phyloP scores from a whole-genome alignment of 2,113 vertebrate species.

The Perognathus longimembris region DNA sequence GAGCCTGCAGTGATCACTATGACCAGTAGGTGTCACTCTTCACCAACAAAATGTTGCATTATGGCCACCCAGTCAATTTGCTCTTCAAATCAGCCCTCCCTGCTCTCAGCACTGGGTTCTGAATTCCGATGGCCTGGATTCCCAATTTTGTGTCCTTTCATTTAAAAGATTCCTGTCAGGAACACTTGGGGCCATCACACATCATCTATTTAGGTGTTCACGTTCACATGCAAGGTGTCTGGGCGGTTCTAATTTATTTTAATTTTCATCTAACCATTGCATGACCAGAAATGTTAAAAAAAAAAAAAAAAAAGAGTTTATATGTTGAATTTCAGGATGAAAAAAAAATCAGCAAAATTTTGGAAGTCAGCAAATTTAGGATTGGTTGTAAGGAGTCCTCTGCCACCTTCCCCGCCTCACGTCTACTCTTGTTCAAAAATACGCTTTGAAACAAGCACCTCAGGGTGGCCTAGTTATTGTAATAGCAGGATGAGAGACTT shows the following conservation, averaged over 20 bases:
- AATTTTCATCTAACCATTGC: not conserved
- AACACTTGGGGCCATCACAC: not conserved
- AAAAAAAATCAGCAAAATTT: constrained; percentile 21
- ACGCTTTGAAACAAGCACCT: not conserved
- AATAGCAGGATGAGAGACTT: not conserved
- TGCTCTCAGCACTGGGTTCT: constrained; percentile 17
- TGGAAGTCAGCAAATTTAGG: not conserved
- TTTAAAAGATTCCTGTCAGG: not conserved
- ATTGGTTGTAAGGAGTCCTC: not conserved
- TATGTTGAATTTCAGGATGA: constrained; percentile 33
- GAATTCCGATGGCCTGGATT: not conserved
- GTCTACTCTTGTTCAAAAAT: constrained; percentile 16
- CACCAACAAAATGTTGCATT: constrained; percentile 42
- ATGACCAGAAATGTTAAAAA: not conserved
- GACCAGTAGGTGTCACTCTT: constrained; percentile 72
- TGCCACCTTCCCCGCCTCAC: not conserved
- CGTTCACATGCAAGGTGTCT: not conserved
- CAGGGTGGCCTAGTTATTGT: not conserved
- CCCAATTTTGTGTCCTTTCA: not conserved
- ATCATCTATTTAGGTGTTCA: not conserved
- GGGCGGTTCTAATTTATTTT: constrained; percentile 38
- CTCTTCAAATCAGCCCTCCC: not conserved
- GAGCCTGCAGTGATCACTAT: not conserved
- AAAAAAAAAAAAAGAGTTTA: not conserved
- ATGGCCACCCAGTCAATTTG: not conserved